Percentiles rank a stretch among this genome's conserved stretches.
Evolutionary conservation across 2,888 invertebrate species (phyloP).

Genomic region (Drosophila nr. perissopoda): DNA sequence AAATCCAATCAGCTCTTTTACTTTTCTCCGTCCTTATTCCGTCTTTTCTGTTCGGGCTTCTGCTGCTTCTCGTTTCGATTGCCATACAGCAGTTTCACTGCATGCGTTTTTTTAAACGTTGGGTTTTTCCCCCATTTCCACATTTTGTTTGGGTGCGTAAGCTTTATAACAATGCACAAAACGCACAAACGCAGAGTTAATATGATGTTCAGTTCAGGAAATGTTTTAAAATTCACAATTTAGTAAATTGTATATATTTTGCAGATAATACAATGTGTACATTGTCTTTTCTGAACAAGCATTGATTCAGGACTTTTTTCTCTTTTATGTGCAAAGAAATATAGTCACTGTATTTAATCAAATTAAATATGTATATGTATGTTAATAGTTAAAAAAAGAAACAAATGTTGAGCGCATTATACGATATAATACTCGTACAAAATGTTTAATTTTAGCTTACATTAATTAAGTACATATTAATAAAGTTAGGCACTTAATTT

Average conservation of each 20-base stretch:
- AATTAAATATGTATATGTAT: constrained; percentile 72
- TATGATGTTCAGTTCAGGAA: constrained; percentile 49
- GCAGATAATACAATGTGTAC: constrained; percentile 44
- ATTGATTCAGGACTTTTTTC: constrained; percentile 64
- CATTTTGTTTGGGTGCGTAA: constrained; percentile 49
- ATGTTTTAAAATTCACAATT: constrained; percentile 57
- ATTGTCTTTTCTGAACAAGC: constrained; percentile 47
- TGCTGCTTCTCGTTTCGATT: constrained; percentile 64
- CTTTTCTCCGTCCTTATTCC: constrained; percentile 15
- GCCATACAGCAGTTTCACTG: constrained; percentile 71
- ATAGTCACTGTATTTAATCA: constrained; percentile 80
- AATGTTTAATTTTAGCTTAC: constrained; percentile 57
- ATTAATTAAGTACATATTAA: constrained; percentile 49
- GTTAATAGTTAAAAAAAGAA: constrained; percentile 46
- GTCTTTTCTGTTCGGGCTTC: constrained; percentile 25
- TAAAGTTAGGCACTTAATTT: constrained; percentile 52
- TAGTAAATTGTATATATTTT: constrained; percentile 75
- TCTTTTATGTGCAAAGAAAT: constrained; percentile 74
- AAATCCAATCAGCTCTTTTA: constrained; percentile 39
- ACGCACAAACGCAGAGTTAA: constrained; percentile 30
- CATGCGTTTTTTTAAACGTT: constrained; percentile 28
- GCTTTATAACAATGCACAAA: constrained; percentile 56
- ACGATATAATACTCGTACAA: constrained; percentile 61
- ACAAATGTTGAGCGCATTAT: constrained; percentile 53
- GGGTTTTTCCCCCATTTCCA: constrained; percentile 10